Evolutionary conservation across 2,888 invertebrate genomes (phyloP), one percentile per base, ranked within the genome.

Genomic region (Malthinus flaveolus): DNA sequence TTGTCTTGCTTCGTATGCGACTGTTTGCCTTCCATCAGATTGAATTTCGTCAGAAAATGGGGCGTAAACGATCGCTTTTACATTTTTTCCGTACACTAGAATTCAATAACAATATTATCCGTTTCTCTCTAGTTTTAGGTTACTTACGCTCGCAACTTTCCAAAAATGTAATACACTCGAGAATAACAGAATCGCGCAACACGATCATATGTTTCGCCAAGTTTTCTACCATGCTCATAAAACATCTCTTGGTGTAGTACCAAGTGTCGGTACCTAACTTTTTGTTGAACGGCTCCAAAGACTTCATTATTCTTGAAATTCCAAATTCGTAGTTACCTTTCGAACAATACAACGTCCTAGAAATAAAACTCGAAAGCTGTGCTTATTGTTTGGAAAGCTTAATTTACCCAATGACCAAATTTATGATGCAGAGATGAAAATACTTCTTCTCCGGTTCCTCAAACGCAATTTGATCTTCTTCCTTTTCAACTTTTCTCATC

Each of bases 301-400:
- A 97, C 79, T 98, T 97, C 73, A 98, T 96, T 0, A 99, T 94
- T 61, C 98, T 84, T 0, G 97, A 96, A 69, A 99, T 92, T 1
- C 99, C 99, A 79, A 99, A 99, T 78, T 99, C 98, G 72, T 96
- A 99, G 79, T 99, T 99, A 0, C 97, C 97, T 79, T 98, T 99
- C 1, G 97, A 94, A 75, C 98, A 99, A 77, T 99, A 99, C 34
- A 99, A 80, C 0, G 98, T 99, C 9, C 87, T 87, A 73, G 42
- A 79, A 78, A 11, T n/a, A 6, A 23, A 23, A 23, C 5, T 23
- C 3, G 5, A 23, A 5, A 2, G 23, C 5, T 23, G 23, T 5
- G n/a, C n/a, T 31, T 32, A 35, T 23, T 23, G 5, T 23, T 23
- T 23, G 5, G 5, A 3, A 23, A 23, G 5, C 5, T 23, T 23